phyloP scores from a whole-genome alignment of 2,113 vertebrate species.

The Desmodus rotundus region DNA sequence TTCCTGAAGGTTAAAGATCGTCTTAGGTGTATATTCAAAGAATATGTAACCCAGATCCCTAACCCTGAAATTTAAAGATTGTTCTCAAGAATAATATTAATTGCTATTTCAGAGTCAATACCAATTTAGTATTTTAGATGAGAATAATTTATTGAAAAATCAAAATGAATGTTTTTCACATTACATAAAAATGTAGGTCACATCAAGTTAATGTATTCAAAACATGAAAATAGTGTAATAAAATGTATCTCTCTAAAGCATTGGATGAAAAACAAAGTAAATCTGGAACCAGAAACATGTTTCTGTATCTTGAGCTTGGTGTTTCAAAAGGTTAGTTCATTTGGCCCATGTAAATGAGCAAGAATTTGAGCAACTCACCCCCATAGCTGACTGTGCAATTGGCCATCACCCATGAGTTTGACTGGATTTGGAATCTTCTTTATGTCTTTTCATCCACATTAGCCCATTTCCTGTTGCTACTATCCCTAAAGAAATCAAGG shows the following conservation, averaged over 20 bases:
- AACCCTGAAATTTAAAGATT: background rate
- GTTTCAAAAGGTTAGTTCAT: background rate
- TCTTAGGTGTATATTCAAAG: background rate
- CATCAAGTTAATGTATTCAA: background rate
- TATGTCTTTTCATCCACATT: background rate
- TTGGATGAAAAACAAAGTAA: background rate
- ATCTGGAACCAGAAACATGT: background rate
- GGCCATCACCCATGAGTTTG: background rate
- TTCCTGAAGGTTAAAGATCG: background rate
- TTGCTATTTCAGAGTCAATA: background rate
- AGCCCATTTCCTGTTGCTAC: background rate
- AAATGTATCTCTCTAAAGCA: conserved; percentile 19
- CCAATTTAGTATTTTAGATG: background rate
- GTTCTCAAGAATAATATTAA: background rate
- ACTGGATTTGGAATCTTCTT: background rate
- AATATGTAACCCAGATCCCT: background rate
- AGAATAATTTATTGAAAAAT: background rate
- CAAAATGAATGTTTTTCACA: background rate
- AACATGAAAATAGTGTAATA: background rate
- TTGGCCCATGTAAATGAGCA: background rate
- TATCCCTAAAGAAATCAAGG: background rate
- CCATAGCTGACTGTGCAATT: background rate
- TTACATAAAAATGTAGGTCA: background rate
- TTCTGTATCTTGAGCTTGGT: background rate
- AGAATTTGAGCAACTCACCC: background rate